Evolutionary conservation across 1,140 invertebrate genomes (phyloP), one percentile per base, ranked within the genome.

Genomic region (Chlorops oryzae): DNA sequence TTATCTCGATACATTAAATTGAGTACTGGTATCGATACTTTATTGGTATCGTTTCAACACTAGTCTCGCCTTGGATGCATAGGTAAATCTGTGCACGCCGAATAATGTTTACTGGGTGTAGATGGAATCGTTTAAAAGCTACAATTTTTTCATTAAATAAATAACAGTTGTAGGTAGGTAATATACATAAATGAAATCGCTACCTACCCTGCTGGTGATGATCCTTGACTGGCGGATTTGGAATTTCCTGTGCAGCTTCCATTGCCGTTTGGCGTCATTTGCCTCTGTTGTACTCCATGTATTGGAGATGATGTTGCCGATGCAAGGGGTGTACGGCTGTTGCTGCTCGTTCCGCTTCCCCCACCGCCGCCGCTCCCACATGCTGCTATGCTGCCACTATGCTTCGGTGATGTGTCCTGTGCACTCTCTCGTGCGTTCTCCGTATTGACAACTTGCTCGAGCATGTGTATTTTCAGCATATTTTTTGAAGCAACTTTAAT

Each of bases 391-490:
- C 34, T 22, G 46, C 10, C 5, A 51, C 28, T 63, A 20, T 55
- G 54, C 28, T 63, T 68, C 25, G 61, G 61, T 25, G 57, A 61
- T 51, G 59, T 50, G 49, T 63, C 65, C 47, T 65, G 60, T 37
- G 54, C 50, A 49, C 61, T 68, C 51, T 65, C 65, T 54, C 59
- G 52, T 55, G 54, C 42, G 44, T 15, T 22, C 37, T 66, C 64
- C 28, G 49, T 59, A 39, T 52, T 68, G 52, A 63, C 62, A 40
- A 62, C 62, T 48, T 62, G 65, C 51, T 68, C 65, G 52, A 68
- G 52, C 65, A 68, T 68, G 39, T 68, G 65, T 61, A 68, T 63
- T 53, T 68, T 68, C 42, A 68, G 55, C 65, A 68, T 68, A 54
- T 58, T 56, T 27, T 13, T n/a, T n/a, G n/a, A n/a, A n/a, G n/a